These are phyloP conservation scores for Epinotia nisella DNA, from an alignment of 2,888 invertebrate genomes.

Conservation along the genomic window DNA sequence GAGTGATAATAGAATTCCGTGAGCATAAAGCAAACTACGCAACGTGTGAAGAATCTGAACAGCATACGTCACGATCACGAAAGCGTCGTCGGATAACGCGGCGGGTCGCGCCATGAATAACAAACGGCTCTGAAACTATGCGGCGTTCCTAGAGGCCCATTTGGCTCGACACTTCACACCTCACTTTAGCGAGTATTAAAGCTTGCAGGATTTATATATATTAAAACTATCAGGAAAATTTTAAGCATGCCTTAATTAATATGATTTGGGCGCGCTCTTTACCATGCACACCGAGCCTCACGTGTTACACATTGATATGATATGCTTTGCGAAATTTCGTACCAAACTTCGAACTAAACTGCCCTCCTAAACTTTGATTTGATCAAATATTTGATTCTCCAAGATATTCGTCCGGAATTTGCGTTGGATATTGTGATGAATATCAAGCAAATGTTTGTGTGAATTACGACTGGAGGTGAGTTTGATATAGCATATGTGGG, in stretches of 20 bases:
- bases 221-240: too few species aligned
- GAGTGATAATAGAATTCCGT: slow-evolving; percentile 14
- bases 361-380: slow-evolving; percentile 26
- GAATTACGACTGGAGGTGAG: too few species aligned
- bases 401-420: slow-evolving; percentile 25
- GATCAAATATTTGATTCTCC: slow-evolving; percentile 41
- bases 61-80: slow-evolving; percentile 24
- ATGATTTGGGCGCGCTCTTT: background rate
- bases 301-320: background rate
- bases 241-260: too few species aligned
- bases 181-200: too few species aligned
- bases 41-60: slow-evolving; percentile 23
- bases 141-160: background rate
- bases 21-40: slow-evolving; percentile 23
- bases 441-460: slow-evolving; percentile 6
- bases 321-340: background rate
- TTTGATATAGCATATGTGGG: background rate
- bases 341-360: background rate
- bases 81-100: slow-evolving; percentile 28
- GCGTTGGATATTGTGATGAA: slow-evolving; percentile 12
- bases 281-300: background rate
- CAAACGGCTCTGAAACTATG: slow-evolving; percentile 32
- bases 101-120: slow-evolving; percentile 24
- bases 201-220: too few species aligned
- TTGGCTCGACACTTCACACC: background rate